These are phyloP conservation scores for Diploscapter pachys DNA, from an alignment of 1,140 invertebrate species.

Conservation along the genomic window DNA sequence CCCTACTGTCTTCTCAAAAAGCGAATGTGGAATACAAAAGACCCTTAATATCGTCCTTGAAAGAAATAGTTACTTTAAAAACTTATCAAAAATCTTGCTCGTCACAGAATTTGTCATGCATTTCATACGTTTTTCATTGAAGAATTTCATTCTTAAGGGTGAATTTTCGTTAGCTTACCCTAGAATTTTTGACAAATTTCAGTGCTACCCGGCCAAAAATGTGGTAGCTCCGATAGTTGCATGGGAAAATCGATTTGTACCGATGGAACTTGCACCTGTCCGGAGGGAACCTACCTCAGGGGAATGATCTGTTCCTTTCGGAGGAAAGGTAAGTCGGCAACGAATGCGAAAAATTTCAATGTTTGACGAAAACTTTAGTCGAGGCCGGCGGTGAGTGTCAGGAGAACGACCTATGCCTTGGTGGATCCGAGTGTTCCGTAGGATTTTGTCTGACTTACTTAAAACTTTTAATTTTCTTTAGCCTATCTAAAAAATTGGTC, in stretches of 20 bases:
- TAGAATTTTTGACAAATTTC: slow-evolving; percentile 5
- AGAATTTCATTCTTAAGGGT: slow-evolving; percentile 5
- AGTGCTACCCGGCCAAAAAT: slow-evolving; percentile 21
- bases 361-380: background rate
- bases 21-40: too few species aligned
- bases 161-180: too few species aligned
- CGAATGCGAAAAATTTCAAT: background rate
- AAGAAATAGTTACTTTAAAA: too few species aligned
- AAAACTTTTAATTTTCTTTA: too few species aligned
- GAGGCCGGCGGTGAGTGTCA: slow-evolving; percentile 1
- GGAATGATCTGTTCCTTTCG: slow-evolving; percentile 11
- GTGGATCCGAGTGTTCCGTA: background rate
- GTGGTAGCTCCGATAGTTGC: slow-evolving; percentile 18
- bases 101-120: background rate
- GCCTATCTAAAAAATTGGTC: too few species aligned
- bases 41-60: too few species aligned
- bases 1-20: too few species aligned
- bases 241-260: slow-evolving; percentile 24
- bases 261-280: slow-evolving; percentile 22
- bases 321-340: slow-evolving; percentile 23
- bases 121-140: background rate
- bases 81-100: background rate
- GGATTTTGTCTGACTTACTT: too few species aligned
- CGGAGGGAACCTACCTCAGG: slow-evolving; percentile 6
- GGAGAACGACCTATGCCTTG: slow-evolving; percentile 3